Percentiles rank a stretch among this genome's conserved stretches.
phyloP scores from a whole-genome alignment of 2,113 vertebrate species.

The Stictonetta naevosa region DNA sequence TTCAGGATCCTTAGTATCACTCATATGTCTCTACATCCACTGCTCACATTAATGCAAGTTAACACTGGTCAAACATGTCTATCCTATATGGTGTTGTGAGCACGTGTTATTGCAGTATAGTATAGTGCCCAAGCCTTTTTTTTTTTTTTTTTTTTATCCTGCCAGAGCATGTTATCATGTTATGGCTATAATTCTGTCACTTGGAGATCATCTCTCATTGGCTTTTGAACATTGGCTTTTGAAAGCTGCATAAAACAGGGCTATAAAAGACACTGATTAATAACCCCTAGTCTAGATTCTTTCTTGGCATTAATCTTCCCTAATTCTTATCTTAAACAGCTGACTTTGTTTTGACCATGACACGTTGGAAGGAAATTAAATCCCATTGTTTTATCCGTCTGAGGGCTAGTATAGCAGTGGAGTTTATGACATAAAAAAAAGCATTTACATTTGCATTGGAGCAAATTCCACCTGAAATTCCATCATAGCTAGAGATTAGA shows the following conservation, averaged over 20 bases:
- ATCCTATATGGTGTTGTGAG: background rate
- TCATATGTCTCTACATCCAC: background rate
- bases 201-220: background rate
- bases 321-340: background rate
- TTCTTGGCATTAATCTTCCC: background rate
- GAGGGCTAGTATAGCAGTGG: background rate
- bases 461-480: background rate
- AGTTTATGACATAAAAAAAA: background rate
- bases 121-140: background rate
- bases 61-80: background rate
- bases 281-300: background rate
- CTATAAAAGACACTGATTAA: background rate
- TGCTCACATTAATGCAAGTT: background rate
- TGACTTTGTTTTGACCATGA: background rate
- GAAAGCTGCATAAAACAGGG: background rate
- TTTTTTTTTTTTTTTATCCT: background rate
- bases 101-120: background rate
- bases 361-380: background rate
- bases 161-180: accelerated
- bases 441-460: background rate
- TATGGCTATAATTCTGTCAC: background rate
- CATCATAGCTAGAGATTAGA: accelerated
- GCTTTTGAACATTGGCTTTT: background rate
- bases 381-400: background rate
- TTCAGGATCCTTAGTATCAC: background rate